Evolutionary conservation across 2,797 vertebrate species (phyloP).

Genomic region (Lepus townsendii): DNA sequence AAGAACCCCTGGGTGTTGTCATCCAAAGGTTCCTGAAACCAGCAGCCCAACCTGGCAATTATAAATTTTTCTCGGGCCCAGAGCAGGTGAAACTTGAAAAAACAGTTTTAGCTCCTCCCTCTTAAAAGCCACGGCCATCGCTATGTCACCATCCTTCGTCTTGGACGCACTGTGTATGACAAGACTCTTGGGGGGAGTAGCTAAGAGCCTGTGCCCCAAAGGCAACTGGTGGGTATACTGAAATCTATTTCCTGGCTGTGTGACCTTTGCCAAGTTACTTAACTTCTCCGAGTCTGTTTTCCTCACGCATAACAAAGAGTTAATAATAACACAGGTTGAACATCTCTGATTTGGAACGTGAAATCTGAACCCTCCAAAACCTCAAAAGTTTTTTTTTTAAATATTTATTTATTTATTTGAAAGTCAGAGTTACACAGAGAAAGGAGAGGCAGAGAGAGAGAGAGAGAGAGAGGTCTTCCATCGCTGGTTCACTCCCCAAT

Average conservation of each 20-base stretch:
- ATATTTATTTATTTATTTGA: no score
- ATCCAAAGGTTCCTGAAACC: constrained; percentile 12
- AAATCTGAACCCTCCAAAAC: background rate
- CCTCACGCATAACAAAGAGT: background rate
- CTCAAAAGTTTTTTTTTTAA: no score
- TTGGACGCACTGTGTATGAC: no score
- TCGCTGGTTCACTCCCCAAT: no score
- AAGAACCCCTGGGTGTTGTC: background rate
- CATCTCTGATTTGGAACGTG: background rate
- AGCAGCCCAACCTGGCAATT: background rate
- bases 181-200: no score
- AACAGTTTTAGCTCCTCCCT: constrained; percentile 1
- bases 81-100: background rate
- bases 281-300: background rate
- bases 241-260: background rate
- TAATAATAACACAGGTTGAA: background rate
- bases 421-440: no score
- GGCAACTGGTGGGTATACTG: background rate
- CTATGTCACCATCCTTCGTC: background rate
- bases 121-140: background rate
- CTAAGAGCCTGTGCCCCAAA: background rate
- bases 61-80: background rate
- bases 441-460: no score
- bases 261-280: background rate
- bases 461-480: no score